Percentiles rank a stretch among this genome's conserved stretches.
Evolutionary conservation across 2,888 invertebrate genomes (phyloP).

Genomic region (Eustalomyia histrio): DNA sequence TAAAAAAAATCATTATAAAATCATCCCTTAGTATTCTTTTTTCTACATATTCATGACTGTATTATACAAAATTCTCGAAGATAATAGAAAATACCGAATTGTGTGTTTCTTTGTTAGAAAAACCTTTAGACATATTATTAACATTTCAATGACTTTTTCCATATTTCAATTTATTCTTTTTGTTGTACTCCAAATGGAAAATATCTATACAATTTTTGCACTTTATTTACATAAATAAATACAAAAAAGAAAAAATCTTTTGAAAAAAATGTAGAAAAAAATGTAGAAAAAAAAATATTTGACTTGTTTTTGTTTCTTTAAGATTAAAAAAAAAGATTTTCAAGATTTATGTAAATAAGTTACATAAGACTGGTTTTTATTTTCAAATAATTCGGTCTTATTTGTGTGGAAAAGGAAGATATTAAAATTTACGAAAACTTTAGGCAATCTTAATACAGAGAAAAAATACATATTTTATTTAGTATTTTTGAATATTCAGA

Average conservation of each 20-base stretch:
- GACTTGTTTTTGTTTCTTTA: neutral
- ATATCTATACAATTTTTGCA: neutral
- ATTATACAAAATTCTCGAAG: neutral
- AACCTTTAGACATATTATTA: slow-evolving; percentile 24
- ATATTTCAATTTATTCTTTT: neutral
- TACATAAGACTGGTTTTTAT: too few species aligned
- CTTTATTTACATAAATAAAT: slow-evolving; percentile 5
- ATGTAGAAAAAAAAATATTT: neutral
- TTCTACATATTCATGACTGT: neutral
- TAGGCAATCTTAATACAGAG: too few species aligned
- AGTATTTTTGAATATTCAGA: too few species aligned
- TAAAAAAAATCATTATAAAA: neutral
- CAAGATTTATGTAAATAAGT: too few species aligned
- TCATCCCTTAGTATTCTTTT: slow-evolving; percentile 1
- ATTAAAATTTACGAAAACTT: too few species aligned
- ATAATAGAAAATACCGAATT: slow-evolving; percentile 2
- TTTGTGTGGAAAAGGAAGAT: too few species aligned
- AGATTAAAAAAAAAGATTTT: neutral
- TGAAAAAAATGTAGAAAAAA: neutral
- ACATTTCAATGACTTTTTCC: slow-evolving; percentile 18
- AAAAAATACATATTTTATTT: too few species aligned
- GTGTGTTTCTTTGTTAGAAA: neutral
- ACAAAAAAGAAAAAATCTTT: neutral
- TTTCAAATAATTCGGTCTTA: too few species aligned
- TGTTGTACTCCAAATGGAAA: neutral